These are phyloP conservation scores for Caiman crocodilus DNA, from an alignment of 2,797 vertebrate species.

Conservation along the genomic window DNA sequence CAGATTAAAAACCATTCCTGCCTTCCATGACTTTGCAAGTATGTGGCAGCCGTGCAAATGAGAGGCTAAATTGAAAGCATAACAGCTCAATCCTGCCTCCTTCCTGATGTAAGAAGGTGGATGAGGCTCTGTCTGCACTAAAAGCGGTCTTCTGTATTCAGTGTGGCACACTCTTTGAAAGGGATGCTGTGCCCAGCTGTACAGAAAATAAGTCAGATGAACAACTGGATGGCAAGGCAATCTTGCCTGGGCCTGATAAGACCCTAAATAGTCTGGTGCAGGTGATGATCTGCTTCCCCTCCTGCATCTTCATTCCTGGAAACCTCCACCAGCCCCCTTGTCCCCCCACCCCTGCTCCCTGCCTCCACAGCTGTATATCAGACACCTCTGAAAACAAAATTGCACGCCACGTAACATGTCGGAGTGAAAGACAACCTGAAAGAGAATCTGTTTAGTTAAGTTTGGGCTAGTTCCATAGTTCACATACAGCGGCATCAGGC, in stretches of 20 bases:
- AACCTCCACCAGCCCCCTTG: not conserved
- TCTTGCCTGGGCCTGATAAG: not conserved
- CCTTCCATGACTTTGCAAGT: not conserved
- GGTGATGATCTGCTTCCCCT: not conserved
- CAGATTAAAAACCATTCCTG: not conserved
- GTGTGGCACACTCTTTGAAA: accelerated
- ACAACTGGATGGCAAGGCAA: not conserved
- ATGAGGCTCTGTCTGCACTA: not conserved
- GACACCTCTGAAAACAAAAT: not conserved
- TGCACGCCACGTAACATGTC: not conserved
- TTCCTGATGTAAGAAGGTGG: not conserved
- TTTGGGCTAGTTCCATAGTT: not conserved
- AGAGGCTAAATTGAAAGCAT: accelerated
- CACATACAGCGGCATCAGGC: not conserved
- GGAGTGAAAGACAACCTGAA: not conserved
- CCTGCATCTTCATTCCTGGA: not conserved
- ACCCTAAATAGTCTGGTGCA: not conserved
- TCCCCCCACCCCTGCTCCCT: not conserved
- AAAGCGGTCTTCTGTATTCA: not conserved
- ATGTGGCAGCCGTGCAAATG: accelerated
- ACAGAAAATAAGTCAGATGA: not conserved
- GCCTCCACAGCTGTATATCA: not conserved
- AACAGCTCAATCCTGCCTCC: not conserved
- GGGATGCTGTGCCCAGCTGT: not conserved
- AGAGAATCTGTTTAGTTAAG: not conserved